Conservation (phyloP, 2,113 vertebrate species). For the Eretmochelys imbricata region DNA sequence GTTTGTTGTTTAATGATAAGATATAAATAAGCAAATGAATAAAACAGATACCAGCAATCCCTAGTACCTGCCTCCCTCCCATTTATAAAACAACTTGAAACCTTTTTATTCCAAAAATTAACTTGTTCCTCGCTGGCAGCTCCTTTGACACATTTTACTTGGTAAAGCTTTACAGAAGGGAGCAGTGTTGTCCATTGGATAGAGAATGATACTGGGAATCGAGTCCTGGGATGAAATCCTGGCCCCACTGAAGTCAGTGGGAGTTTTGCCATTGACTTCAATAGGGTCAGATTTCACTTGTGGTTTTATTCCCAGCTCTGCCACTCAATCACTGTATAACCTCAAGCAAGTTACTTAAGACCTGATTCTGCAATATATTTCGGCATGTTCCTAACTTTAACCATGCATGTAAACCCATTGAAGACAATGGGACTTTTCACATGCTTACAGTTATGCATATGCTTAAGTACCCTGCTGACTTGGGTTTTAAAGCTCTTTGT, state of each 20-base stretch:
- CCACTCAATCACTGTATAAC: neutral
- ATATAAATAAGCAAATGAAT: neutral
- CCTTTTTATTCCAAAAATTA: neutral
- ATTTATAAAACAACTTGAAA: neutral
- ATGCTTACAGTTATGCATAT: neutral
- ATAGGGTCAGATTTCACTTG: neutral
- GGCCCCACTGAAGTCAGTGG: neutral
- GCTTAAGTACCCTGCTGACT: neutral
- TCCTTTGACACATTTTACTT: neutral
- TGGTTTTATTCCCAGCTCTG: neutral
- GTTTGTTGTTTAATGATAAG: neutral
- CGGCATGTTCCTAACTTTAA: neutral
- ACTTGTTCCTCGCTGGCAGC: neutral
- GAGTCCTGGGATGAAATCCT: neutral
- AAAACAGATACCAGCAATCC: neutral
- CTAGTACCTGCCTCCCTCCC: neutral
- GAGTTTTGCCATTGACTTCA: neutral
- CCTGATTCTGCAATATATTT: neutral
- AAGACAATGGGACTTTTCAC: neutral
- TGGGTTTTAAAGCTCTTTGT: neutral
- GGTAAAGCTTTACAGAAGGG: neutral
- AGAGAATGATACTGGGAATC: neutral
- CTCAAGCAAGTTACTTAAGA: neutral
- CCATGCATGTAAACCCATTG: neutral
- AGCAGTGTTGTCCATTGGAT: neutral